Base-by-base conservation (phyloP, 2,888 invertebrate species). In the Drosophila antonietae region DNA sequence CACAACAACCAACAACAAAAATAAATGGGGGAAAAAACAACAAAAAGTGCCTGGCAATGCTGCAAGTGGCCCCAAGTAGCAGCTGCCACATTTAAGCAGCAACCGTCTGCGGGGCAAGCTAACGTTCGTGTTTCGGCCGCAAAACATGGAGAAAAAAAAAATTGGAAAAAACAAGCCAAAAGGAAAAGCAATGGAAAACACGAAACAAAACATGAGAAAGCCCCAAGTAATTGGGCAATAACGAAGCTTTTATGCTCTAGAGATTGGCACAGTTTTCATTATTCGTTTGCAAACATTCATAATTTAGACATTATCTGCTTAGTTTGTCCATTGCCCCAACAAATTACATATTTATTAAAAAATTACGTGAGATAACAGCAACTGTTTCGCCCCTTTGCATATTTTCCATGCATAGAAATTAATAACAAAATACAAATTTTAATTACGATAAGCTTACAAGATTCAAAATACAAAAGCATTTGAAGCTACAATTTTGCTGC, bases 1-100 rank as follows among this genome's bases (percentile, higher is more conserved):
- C 9, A 14, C 6, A 33, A 18, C 18, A 49, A 28, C 6, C 28
- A 28, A 28, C 28, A 28, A 28, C 28, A 28, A 31, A n/a, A 31
- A 31, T 6, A 31, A 33, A 33, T 18, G n/a, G 6, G 5, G 12
- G 18, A 20, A 35, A 35, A 35, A 14, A 23, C 37, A 68, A 43
- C 35, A 37, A 23, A 53, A 68, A 43, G 68, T 68, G 66, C 63
- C 68, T 57, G 69, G 28, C 69, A 61, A 51, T 60, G 79, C 51
- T 74, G 75, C 80, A 83, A 89, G 78, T 75, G 66, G 81, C 70
- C 63, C 63, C 74, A 69, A 72, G 89, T 87, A 89, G 88, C 87
- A 88, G 83, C 83, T 90, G 89, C 81, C 87, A 81, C 83, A 85
- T 68, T 87, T 75, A 75, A 49, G 68, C 63, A 39, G 44, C 12